Percentiles rank a stretch among this genome's conserved stretches.
Conservation (phyloP, 2,113 vertebrate species). For the Neopipo cinnamomea region DNA sequence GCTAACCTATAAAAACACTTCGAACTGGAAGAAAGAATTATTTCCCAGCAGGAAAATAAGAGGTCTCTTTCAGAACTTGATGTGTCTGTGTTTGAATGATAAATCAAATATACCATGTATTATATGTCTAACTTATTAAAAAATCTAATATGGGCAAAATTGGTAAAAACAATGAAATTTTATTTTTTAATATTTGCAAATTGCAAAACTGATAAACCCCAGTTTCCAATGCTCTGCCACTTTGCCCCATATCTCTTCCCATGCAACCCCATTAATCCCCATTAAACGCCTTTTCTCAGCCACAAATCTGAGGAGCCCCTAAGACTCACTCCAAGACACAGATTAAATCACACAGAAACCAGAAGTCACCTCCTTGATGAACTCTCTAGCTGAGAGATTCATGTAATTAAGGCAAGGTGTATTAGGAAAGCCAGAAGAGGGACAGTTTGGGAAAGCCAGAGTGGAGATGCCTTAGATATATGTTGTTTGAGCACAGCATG, state of each 20-base stretch:
- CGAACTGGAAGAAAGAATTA: background rate
- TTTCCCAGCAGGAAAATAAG: background rate
- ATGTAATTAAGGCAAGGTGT: background rate
- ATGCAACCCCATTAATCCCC: background rate
- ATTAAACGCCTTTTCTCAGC: background rate
- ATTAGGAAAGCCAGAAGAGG: background rate
- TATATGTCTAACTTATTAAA: background rate
- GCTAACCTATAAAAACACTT: background rate
- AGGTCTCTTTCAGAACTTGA: background rate
- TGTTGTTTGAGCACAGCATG: background rate
- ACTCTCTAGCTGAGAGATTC: background rate
- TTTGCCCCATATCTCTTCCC: background rate
- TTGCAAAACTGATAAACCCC: background rate
- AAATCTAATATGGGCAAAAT: background rate
- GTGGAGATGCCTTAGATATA: background rate
- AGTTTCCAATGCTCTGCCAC: background rate
- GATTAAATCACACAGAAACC: background rate
- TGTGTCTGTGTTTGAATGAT: background rate
- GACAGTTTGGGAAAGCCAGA: background rate
- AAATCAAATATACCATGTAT: background rate
- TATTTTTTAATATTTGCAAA: background rate
- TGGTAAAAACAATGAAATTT: background rate
- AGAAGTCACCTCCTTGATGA: background rate
- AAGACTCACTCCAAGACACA: background rate
- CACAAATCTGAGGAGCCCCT: background rate